Percentiles rank a stretch among this genome's conserved stretches.
phyloP scores from a whole-genome alignment of 1,140 invertebrate genomes.

The Lasioglossum baleicum region DNA sequence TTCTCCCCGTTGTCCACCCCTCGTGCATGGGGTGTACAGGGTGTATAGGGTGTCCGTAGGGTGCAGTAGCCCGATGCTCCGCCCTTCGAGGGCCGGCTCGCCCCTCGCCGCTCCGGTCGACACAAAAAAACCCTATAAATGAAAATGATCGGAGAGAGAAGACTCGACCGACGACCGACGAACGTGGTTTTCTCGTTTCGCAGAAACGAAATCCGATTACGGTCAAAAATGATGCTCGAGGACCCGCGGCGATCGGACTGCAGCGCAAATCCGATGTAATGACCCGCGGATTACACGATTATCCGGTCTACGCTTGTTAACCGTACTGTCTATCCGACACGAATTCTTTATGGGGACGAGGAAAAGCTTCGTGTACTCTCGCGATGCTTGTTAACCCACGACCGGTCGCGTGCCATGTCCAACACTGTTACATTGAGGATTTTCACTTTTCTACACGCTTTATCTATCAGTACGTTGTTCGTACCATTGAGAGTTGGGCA shows the following conservation, averaged over 20 bases:
- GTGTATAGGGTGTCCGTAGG: constrained; percentile 34
- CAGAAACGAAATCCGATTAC: constrained; percentile 66
- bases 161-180: background rate
- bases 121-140: constrained; percentile 68
- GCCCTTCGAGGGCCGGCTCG: constrained; percentile 45
- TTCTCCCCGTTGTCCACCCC: constrained; percentile 14
- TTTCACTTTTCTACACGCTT: too few species aligned
- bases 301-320: background rate
- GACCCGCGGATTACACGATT: constrained; percentile 24
- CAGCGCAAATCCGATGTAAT: constrained; percentile 27
- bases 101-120: constrained; percentile 39
- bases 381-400: too few species aligned
- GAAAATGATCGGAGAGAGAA: constrained; percentile 56
- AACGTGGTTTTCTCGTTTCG: constrained; percentile 44
- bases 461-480: too few species aligned
- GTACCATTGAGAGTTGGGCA: too few species aligned
- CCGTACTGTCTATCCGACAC: background rate
- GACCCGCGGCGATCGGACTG: background rate
- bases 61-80: constrained; percentile 38
- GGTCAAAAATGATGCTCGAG: constrained; percentile 22
- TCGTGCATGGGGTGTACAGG: constrained; percentile 28
- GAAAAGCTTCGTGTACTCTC: background rate
- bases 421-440: too few species aligned
- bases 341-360: background rate
- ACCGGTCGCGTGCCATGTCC: too few species aligned